These are phyloP conservation scores for Orthosia incerta DNA, from an alignment of 2,888 invertebrate genomes.

Conservation along the genomic window DNA sequence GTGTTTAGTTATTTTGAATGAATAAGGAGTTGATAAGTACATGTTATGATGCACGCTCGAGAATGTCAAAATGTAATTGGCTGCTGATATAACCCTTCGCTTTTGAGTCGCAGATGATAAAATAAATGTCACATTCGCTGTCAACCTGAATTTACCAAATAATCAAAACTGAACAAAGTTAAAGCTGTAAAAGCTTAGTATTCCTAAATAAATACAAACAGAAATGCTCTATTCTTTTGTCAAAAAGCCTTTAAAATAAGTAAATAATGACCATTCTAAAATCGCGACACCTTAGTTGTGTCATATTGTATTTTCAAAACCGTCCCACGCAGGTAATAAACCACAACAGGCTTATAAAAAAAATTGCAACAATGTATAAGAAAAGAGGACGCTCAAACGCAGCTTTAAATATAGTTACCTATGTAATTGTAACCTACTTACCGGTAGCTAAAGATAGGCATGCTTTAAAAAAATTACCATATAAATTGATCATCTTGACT, in stretches of 20 bases:
- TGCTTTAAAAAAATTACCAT: constrained; percentile 18
- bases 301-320: constrained; percentile 16
- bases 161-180: neutral
- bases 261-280: constrained; percentile 11
- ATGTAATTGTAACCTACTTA: constrained; percentile 15
- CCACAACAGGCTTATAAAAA: constrained; percentile 2
- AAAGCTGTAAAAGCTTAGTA: constrained; percentile 10
- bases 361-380: constrained; percentile 26
- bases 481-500: constrained; percentile 26
- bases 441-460: constrained; percentile 37
- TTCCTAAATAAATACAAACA: constrained; percentile 41
- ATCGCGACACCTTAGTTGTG: neutral
- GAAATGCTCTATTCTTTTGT: neutral
- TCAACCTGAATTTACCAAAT: constrained; percentile 8
- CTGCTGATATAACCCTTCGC: constrained; percentile 30
- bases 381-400: neutral
- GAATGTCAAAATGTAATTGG: constrained; percentile 55
- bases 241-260: neutral
- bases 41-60: constrained; percentile 36
- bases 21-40: constrained; percentile 56
- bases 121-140: constrained; percentile 30
- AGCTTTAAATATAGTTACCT: constrained; percentile 13
- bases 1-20: constrained; percentile 59
- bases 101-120: constrained; percentile 40
- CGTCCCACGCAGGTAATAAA: constrained; percentile 42